Base-by-base conservation (phyloP, 2,888 invertebrate species). In the Dasysyrphus albostriatus region DNA sequence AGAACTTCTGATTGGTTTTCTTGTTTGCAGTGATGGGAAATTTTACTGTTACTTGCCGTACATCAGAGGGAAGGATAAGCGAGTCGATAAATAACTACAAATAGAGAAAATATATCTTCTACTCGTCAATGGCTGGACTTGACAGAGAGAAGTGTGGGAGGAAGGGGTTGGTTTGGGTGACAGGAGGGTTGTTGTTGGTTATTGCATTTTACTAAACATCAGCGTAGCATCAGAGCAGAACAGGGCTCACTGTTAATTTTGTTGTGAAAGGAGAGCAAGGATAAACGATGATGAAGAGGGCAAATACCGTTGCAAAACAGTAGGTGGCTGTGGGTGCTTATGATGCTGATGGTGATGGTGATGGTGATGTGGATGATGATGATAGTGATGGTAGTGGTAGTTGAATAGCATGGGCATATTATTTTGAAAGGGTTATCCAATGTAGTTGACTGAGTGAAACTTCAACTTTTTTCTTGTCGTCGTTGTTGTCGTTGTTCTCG, bases 261-360 rank as follows among this genome's bases (percentile, higher is more conserved):
- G 34, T 58, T 19, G 58, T 37, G 34, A 58, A 16, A 58, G 34
- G 10, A 58, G 58, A 58, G 58, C 58, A 37, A 58, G 16, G 58
- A 34, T 58, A 16, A 58, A 58, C 10, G 58, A 58, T 37, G 32
- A 19, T 58, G 58, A 58, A 58, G 37, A 58, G 34, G 34, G 16
- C 58, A 34, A 58, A 37, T 37, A 16, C 16, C 16, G 16, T 37
- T 34, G 34, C 16, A 16, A 34, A 32, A 56, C 0, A 16, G 32
- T 56, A 10, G 58, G n/a, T 54, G n/a, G 29, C n/a, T 3, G 3
- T 51, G 56, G n/a, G 56, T 34, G 14, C 14, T 16, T 14, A 32
- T n/a, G 32, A 8, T 32, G 29, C 7, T 32, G 8, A 44, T 44
- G 39, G 37, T 37, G 37, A 8, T 32, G 29, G 14, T 32, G 8